Percentiles rank a stretch among this genome's conserved stretches.
Conservation (phyloP, 2,797 vertebrate species). For the Pantherophis vulpinus region DNA sequence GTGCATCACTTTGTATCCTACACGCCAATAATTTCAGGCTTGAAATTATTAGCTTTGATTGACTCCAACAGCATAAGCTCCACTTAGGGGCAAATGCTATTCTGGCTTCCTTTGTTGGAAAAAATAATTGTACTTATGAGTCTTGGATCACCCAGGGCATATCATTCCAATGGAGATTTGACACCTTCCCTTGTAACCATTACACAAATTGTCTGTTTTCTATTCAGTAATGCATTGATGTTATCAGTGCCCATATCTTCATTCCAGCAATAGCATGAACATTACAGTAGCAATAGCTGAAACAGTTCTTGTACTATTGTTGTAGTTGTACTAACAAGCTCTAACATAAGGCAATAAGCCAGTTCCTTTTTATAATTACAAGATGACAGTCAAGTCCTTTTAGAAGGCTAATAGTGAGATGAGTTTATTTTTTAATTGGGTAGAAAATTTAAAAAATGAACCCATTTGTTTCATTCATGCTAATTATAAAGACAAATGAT, state of each 20-base stretch:
- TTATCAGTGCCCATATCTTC: not conserved
- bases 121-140: not conserved
- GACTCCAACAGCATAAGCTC: not conserved
- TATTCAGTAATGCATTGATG: not conserved
- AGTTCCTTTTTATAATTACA: not conserved
- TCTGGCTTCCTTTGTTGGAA: not conserved
- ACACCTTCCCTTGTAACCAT: not conserved
- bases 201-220: not conserved
- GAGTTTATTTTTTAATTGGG: not conserved
- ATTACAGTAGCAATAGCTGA: too few species aligned
- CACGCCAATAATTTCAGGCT: too few species aligned
- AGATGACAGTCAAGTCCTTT: not conserved
- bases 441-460: not conserved
- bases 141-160: not conserved
- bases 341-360: not conserved
- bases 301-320: not conserved
- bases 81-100: not conserved
- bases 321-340: not conserved
- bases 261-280: not conserved
- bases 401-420: not conserved
- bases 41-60: not conserved
- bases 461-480: not conserved
- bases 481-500: not conserved
- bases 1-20: not conserved
- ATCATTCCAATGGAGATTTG: not conserved